Base-by-base conservation (phyloP, 2,113 vertebrate species). In the Thomomys bottae region DNA sequence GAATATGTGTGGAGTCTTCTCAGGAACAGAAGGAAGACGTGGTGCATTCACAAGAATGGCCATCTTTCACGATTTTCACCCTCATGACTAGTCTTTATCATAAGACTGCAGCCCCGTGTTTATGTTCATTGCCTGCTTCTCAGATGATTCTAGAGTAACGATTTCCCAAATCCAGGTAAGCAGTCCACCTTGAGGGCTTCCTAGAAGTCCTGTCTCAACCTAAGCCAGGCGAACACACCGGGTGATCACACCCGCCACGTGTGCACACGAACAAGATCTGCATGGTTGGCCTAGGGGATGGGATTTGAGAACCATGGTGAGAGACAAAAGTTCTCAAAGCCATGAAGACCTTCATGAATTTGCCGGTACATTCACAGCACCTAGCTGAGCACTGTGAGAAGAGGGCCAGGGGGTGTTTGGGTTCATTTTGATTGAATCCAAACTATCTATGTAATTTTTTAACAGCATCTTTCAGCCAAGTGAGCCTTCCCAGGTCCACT, bases 391-490 rank as follows among this genome's bases (percentile, higher is more conserved):
- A 26, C n/a, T 9, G 18, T 14, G 45, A n/a, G 76, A 20, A 0
- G 21, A 14, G 61, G 26, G 8, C 14, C 14, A 30, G 28, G 86
- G 23, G 87, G 67, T 36, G 40, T 81, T 94, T n/a, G 59, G 95
- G 90, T 96, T 95, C 88, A 34, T 95, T 96, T 92, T 77, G 96
- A 94, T 61, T 11, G 24, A 95, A 93, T 84, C 92, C 94, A 26
- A 97, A 83, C 92, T 89, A 94, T 94, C 72, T 87, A 96, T 97
- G 15, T 54, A 54, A n/a, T n/a, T 89, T 97, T 96, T 96, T 97
- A 94, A 17, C 96, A 89, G 88, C 0, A 67, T 88, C 96, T 97
- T 96, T 97, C 96, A 95, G 84, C 96, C 96, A 93, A 94, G 95
- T 93, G 84, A 94, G 81, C 94, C 87, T 96, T 96, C 96, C 96